Evolutionary conservation across 1,140 invertebrate species (phyloP), one percentile per base, ranked within the genome.

Genomic region (Micrasema longulum): DNA sequence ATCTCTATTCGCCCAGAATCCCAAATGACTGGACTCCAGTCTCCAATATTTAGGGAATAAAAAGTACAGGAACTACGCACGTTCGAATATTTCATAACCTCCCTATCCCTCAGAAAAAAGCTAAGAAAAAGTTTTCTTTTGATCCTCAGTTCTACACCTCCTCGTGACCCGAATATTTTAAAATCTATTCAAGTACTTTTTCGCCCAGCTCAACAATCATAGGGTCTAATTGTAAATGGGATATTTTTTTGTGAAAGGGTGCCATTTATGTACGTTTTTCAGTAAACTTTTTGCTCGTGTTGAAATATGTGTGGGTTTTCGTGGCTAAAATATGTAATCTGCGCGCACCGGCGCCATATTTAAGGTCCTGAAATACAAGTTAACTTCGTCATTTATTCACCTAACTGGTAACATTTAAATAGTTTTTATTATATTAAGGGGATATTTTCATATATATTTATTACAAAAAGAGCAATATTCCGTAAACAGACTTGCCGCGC

Each of bases 151-250:
- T 11, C 43, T 18, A 38, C 36, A 64, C 62, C 43, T 36, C 50
- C 18, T 52, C 50, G 64, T 66, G 64, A 66, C 64, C 64, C 52
- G 64, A 66, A 66, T 66, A 66, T 66, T 66, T 53, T 35, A 36
- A 66, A 50, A 43, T 41, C 18, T 22, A 60, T 60, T 60, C 18
- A 20, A 43, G 41, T 16, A 22, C 16, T 12, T 60, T 60, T 60
- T 60, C 20, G n/a, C 16, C 11, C 16, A 43, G 5, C 48, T 22
- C 18, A n/a, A 38, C 55, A 22, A 22, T 20, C 3, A 60, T 2
- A 36, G 55, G 55, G 55, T 31, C 31, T 60, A 43, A 43, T 60
- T 38, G 12, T 60, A 18, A 12, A 11, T 14, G 48, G 14, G 20
- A 52, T 52, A 43, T 47, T 47, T 52, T 52, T 23, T 18, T 22